These are phyloP conservation scores for Mesoligia furuncula DNA, from an alignment of 2,888 invertebrate species.

Conservation along the genomic window DNA sequence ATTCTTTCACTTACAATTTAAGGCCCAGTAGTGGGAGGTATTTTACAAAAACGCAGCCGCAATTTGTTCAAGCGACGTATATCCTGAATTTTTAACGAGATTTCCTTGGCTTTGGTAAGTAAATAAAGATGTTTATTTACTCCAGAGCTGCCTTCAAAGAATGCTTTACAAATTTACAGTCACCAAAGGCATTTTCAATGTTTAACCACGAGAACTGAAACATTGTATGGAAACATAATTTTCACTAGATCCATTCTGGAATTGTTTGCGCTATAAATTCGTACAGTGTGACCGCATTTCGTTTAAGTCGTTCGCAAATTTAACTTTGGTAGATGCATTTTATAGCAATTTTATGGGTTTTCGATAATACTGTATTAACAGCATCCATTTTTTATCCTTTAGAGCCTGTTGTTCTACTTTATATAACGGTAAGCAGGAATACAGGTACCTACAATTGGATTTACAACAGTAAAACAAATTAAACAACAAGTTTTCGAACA, in stretches of 20 bases:
- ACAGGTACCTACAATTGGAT: neutral
- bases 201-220: neutral
- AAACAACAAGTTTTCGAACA: neutral
- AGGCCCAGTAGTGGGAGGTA: neutral
- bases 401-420: neutral
- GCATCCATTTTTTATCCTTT: neutral
- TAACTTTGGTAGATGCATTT: neutral
- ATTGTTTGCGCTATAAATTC: no score
- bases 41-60: conserved; percentile 57
- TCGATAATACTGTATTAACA: conserved; percentile 21
- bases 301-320: neutral
- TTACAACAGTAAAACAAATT: neutral
- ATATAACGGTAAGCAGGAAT: neutral
- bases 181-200: neutral
- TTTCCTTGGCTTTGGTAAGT: conserved; percentile 58
- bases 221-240: neutral
- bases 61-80: no score
- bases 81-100: no score
- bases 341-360: conserved; percentile 13
- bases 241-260: neutral
- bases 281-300: conserved; percentile 6
- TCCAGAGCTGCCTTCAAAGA: neutral
- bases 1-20: conserved; percentile 17
- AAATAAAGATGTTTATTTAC: conserved; percentile 61
- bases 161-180: neutral